phyloP scores from a whole-genome alignment of 2,113 vertebrate genomes.

The Romanogobio albipinnatus region DNA sequence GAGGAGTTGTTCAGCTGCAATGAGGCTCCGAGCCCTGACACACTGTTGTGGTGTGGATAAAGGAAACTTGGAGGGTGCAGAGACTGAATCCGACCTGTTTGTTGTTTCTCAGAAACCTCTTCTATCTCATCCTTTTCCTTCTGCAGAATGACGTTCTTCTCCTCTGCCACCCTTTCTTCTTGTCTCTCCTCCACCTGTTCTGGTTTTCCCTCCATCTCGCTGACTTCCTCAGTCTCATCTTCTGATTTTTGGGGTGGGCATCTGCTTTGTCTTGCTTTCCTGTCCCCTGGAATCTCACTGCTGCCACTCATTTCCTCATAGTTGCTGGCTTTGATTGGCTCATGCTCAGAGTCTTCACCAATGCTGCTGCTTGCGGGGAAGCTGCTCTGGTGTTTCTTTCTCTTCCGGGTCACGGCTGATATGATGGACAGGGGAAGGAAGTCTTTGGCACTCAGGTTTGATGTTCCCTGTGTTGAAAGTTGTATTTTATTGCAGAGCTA shows the following conservation, averaged over 20 bases:
- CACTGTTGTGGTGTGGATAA: constrained; percentile 52
- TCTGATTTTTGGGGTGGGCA: constrained; percentile 11
- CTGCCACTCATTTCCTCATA: constrained; percentile 54
- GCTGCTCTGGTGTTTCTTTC: constrained; percentile 84
- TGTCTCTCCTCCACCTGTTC: neutral
- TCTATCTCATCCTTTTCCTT: constrained; percentile 14
- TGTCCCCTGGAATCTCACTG: constrained; percentile 31
- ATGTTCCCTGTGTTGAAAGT: constrained; percentile 75
- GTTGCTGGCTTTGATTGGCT: constrained; percentile 75
- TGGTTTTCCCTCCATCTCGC: constrained; percentile 21
- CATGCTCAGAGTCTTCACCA: constrained; percentile 86
- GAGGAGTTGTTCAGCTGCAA: constrained; percentile 31
- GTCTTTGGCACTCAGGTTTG: constrained; percentile 78
- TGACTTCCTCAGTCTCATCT: constrained; percentile 6
- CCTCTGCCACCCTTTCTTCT: neutral
- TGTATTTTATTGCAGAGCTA: neutral
- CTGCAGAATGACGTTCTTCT: neutral
- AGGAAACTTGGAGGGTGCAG: constrained; percentile 56
- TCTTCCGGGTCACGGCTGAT: constrained; percentile 88
- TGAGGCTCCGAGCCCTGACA: constrained; percentile 20
- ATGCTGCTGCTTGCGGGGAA: constrained; percentile 82
- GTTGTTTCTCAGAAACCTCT: constrained; percentile 56
- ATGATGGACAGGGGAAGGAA: constrained; percentile 86
- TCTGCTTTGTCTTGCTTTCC: constrained; percentile 41
- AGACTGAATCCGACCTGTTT: constrained; percentile 39